phyloP scores from a whole-genome alignment of 2,113 vertebrate genomes.

The Myodes glareolus region DNA sequence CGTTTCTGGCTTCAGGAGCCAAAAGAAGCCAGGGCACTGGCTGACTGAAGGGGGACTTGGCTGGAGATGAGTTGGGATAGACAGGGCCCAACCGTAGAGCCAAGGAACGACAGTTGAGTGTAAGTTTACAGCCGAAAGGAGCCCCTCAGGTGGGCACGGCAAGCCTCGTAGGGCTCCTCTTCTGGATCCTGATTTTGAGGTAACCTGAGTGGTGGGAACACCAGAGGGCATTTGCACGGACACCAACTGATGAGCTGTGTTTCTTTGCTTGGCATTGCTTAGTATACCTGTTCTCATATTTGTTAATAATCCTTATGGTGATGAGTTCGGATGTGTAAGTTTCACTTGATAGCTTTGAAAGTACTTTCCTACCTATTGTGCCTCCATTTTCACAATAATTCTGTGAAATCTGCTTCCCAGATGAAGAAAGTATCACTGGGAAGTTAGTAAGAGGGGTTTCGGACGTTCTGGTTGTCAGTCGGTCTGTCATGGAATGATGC shows the following conservation, averaged over 20 bases:
- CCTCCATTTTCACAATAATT: background rate
- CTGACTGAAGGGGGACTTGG: background rate
- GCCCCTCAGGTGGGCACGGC: background rate
- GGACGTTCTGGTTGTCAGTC: background rate
- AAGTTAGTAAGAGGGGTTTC: background rate
- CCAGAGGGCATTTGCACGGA: background rate
- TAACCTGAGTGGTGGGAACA: background rate
- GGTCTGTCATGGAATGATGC: background rate
- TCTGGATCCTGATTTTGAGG: background rate
- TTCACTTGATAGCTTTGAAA: background rate
- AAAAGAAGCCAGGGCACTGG: background rate
- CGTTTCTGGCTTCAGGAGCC: background rate
- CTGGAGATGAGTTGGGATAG: too few species aligned
- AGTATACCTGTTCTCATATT: background rate
- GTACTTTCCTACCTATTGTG: background rate
- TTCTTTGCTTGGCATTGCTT: background rate
- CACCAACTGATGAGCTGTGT: background rate
- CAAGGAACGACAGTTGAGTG: background rate
- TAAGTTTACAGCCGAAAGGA: background rate
- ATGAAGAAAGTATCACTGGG: background rate
- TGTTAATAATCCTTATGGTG: slow-evolving; percentile 23
- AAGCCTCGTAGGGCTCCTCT: background rate
- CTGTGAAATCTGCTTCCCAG: slow-evolving; percentile 27
- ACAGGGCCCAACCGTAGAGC: background rate
- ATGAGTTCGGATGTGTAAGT: background rate